These are phyloP conservation scores for Erpobdella octoculata DNA, from an alignment of 2,888 invertebrate species.

Conservation along the genomic window DNA sequence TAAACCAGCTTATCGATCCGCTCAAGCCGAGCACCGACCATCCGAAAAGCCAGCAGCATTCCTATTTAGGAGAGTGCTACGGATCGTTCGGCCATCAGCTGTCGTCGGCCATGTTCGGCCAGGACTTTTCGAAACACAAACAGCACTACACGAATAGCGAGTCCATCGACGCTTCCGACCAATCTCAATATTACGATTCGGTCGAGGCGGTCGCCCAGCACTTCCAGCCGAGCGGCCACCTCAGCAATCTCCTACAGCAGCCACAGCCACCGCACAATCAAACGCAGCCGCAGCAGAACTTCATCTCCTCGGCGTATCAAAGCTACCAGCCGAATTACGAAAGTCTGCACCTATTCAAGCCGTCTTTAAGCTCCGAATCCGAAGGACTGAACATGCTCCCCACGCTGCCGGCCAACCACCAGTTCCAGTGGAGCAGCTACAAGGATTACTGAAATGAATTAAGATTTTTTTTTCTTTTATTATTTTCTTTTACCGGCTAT, in stretches of 20 bases:
- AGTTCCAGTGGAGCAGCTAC: slow-evolving; percentile 9
- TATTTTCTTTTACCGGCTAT: background rate
- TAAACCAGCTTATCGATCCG: slow-evolving; percentile 24
- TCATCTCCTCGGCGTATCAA: background rate
- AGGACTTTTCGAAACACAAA: background rate
- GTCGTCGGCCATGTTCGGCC: background rate
- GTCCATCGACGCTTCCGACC: background rate
- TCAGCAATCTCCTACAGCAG: background rate
- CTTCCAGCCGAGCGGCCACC: background rate
- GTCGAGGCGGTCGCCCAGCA: background rate
- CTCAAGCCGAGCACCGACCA: background rate
- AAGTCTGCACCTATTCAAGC: background rate
- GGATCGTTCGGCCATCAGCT: background rate
- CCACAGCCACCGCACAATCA: too few relatives aligned
- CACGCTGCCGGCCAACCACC: background rate
- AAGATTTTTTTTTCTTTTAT: background rate
- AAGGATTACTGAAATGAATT: background rate
- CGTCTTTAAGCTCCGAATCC: background rate
- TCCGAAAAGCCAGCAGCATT: background rate
- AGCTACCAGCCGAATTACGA: background rate
- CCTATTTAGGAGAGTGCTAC: background rate
- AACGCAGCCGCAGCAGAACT: background rate
- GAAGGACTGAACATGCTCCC: slow-evolving; percentile 8
- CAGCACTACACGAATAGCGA: background rate
- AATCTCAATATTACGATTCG: slow-evolving; percentile 2